These are phyloP conservation scores for Mirza zaza DNA, from an alignment of 2,113 vertebrate genomes.

Conservation along the genomic window DNA sequence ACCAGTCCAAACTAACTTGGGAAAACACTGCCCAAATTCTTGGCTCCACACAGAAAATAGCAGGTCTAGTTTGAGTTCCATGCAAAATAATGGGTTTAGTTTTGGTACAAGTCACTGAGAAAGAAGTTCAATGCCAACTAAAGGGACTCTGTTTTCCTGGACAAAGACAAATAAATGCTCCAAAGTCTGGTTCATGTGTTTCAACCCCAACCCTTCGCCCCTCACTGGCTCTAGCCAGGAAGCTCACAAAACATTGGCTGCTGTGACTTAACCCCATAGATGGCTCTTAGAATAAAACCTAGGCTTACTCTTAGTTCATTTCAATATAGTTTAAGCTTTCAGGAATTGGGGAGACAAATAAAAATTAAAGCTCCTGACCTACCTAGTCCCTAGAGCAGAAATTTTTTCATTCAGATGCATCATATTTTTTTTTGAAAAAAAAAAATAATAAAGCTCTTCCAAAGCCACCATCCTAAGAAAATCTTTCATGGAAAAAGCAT, in stretches of 20 bases:
- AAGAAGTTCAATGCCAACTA: not conserved
- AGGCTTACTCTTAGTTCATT: not conserved
- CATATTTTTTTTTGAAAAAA: no score
- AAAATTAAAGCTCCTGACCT: conserved; percentile 18
- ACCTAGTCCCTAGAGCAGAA: conserved; percentile 24
- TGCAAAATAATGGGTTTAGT: conserved; percentile 1
- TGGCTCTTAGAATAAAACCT: not conserved
- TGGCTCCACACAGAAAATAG: conserved; percentile 2
- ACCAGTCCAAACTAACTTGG: conserved; percentile 27
- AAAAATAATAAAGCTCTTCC: not conserved
- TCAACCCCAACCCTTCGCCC: not conserved
- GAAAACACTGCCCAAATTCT: conserved; percentile 40
- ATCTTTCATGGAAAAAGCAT: not conserved
- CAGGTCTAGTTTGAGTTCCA: not conserved
- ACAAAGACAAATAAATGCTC: not conserved
- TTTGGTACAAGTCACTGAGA: not conserved
- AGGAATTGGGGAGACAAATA: not conserved
- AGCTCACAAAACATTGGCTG: not conserved
- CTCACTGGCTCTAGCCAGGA: not conserved
- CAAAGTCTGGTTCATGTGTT: not conserved
- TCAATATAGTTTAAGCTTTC: not conserved
- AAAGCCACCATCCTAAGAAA: not conserved
- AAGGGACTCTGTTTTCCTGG: not conserved
- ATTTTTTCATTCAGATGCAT: not conserved
- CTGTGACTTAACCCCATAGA: not conserved